Evolutionary conservation across 2,888 invertebrate species (phyloP).

Genomic region (Pycnomerus fuliginosus): DNA sequence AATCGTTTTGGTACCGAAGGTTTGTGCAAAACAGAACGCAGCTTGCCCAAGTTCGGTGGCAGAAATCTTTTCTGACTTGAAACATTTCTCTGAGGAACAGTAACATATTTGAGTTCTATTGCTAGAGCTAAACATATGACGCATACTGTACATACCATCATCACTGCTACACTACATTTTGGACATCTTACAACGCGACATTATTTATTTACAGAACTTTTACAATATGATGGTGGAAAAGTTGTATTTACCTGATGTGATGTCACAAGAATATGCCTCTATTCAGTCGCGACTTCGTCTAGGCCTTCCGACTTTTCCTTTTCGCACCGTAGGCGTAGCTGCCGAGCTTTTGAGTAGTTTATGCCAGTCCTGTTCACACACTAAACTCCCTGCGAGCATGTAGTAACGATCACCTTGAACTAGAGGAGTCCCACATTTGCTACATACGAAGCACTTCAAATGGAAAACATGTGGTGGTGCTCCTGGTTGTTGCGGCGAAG

Average conservation of each 20-base stretch:
- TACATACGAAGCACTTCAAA: slow-evolving; percentile 94
- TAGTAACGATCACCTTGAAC: slow-evolving; percentile 92
- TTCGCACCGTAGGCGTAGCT: slow-evolving; percentile 70
- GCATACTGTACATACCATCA: no score
- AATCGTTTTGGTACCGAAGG: no score
- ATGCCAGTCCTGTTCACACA: slow-evolving; percentile 96
- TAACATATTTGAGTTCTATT: no score
- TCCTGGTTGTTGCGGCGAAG: slow-evolving; percentile 57
- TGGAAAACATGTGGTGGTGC: slow-evolving; percentile 81
- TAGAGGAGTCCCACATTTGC: slow-evolving; percentile 86
- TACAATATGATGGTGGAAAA: no score
- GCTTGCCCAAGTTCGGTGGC: no score
- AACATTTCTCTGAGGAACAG: no score
- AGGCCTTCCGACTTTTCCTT: slow-evolving; percentile 87
- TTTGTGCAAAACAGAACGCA: no score
- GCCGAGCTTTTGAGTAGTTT: slow-evolving; percentile 81
- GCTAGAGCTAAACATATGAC: no score
- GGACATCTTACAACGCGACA: no score
- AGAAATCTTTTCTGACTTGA: no score
- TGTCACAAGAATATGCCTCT: slow-evolving; percentile 35
- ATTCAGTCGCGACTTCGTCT: slow-evolving; percentile 88
- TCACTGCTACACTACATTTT: no score
- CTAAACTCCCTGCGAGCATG: slow-evolving; percentile 84
- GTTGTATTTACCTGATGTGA: slow-evolving; percentile 31
- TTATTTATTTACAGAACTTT: no score